phyloP scores from a whole-genome alignment of 2,113 vertebrate genomes.

The Fregata magnificens region DNA sequence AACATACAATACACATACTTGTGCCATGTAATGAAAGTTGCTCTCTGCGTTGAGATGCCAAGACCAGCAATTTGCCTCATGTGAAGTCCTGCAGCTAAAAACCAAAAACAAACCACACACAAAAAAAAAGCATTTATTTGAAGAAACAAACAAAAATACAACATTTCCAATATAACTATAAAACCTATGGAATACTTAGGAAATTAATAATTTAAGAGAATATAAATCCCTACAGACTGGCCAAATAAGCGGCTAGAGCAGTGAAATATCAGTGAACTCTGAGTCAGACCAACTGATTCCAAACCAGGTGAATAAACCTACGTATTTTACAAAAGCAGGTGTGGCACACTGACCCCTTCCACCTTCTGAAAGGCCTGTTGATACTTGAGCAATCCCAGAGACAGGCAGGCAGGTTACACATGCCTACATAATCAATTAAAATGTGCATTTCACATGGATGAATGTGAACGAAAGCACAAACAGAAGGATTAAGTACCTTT shows the following conservation, averaged over 20 bases:
- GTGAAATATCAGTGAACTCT: neutral
- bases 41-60: constrained; percentile 92
- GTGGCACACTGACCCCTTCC: neutral
- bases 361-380: neutral
- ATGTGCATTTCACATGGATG: neutral
- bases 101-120: neutral
- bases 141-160: neutral
- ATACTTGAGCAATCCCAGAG: neutral
- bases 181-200: neutral
- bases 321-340: neutral
- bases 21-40: constrained; percentile 94
- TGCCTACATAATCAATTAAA: neutral
- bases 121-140: neutral
- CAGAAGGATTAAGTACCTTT: neutral
- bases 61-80: constrained; percentile 88
- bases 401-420: neutral
- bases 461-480: neutral
- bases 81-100: constrained; percentile 85
- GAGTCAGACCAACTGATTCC: neutral
- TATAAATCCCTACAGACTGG: neutral
- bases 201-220: neutral
- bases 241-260: neutral
- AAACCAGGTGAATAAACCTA: neutral
- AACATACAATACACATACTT: constrained; percentile 67
- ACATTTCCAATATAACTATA: neutral